phyloP scores from a whole-genome alignment of 2,797 vertebrate genomes.

The Brachyrhaphis roseni region DNA sequence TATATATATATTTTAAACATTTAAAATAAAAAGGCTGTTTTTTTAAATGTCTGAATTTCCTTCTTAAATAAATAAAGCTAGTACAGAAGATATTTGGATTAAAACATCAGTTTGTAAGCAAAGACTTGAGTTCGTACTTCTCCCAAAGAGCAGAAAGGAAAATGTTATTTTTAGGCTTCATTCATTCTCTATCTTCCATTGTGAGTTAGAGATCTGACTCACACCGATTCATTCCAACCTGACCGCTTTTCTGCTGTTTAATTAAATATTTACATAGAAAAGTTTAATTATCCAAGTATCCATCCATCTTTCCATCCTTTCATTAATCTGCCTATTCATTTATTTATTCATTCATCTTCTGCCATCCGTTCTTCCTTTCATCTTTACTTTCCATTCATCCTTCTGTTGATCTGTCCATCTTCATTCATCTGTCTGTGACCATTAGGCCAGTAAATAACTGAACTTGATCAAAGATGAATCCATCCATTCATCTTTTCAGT shows the following conservation, averaged over 20 bases:
- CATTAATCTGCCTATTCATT: not conserved
- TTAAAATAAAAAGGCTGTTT: slow-evolving; percentile 53
- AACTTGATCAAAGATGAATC: not conserved
- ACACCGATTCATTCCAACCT: not conserved
- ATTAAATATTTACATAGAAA: slow-evolving; percentile 1
- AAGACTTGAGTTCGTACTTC: not conserved
- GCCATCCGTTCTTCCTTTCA: not conserved
- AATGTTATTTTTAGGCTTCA: not conserved
- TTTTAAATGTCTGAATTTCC: slow-evolving; percentile 15
- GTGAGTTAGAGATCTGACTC: not conserved
- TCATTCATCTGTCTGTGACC: not conserved
- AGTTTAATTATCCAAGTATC: not conserved
- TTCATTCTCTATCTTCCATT: not conserved
- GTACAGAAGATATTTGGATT: not conserved
- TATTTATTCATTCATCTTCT: not conserved
- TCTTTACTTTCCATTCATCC: not conserved
- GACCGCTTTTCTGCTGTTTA: not conserved
- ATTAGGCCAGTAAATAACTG: not conserved
- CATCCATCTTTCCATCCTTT: not conserved
- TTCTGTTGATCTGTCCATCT: not conserved
- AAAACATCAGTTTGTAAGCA: not conserved
- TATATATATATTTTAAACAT: slow-evolving; percentile 46
- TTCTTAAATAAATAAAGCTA: not conserved
- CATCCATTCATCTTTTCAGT: not conserved
- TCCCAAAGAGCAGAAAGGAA: not conserved